Percentiles rank a stretch among this genome's conserved stretches.
Evolutionary conservation across 92 coral and sea anemone species (phyloP).

Genomic region (Palythoa heliodiscus): DNA sequence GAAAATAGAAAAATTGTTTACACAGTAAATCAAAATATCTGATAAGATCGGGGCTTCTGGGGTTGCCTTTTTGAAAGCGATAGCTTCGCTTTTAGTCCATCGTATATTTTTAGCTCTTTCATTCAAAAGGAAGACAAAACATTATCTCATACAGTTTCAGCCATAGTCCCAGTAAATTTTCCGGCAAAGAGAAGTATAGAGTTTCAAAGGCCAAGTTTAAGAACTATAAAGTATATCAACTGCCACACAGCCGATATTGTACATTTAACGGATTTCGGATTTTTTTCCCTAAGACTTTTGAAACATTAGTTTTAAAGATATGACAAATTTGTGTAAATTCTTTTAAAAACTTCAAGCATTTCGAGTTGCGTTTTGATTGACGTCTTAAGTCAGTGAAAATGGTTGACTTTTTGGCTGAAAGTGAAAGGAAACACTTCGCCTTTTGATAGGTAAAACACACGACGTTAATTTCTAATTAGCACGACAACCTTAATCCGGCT

Average conservation of each 20-base stretch:
- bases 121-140: not conserved
- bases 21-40: not conserved
- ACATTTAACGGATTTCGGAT: not conserved
- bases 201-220: constrained; percentile 11
- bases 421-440: not conserved
- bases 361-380: not conserved
- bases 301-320: not conserved
- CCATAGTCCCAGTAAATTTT: not conserved
- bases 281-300: not conserved
- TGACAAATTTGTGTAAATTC: not conserved
- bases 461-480: not conserved
- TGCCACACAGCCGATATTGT: not conserved
- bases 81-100: not conserved
- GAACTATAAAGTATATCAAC: not conserved
- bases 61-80: not conserved
- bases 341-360: not conserved
- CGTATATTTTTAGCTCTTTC: not conserved
- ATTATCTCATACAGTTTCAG: not conserved
- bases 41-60: not conserved
- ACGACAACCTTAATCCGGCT: not conserved
- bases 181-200: not conserved
- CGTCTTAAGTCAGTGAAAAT: no score
- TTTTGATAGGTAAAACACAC: not conserved
- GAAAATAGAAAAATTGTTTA: not conserved
- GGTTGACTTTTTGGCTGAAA: not conserved